A percentile compares a stretch with the other conserved stretches of the same genome.
phyloP scores from a whole-genome alignment of 2,797 vertebrate species.

The Phaenicophaeus curvirostris region DNA sequence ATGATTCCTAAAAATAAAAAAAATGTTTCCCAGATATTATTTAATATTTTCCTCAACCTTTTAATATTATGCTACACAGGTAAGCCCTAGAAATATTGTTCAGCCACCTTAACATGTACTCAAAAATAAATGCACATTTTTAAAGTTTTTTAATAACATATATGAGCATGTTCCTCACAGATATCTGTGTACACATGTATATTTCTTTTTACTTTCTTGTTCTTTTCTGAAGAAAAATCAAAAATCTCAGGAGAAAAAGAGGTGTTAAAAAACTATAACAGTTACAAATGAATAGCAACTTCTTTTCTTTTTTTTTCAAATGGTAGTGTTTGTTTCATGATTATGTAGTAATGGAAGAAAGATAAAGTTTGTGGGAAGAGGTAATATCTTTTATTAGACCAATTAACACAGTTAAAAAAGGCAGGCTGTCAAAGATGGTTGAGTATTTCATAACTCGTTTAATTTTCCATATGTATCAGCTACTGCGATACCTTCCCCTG shows the following conservation, averaged over 20 bases:
- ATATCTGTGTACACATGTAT: not conserved
- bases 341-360: not conserved
- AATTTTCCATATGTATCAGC: not conserved
- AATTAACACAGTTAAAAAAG: not conserved
- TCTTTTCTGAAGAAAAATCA: not conserved
- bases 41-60: not conserved
- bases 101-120: not conserved
- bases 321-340: not conserved
- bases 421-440: not conserved
- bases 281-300: not conserved
- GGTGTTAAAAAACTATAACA: not conserved
- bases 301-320: not conserved
- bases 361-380: not conserved
- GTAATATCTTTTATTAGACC: not conserved
- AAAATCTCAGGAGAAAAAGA: not conserved
- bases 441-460: not conserved
- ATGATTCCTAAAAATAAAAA: not conserved
- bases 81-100: not conserved
- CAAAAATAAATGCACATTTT: not conserved
- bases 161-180: not conserved
- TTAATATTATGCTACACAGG: not conserved
- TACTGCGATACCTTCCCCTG: not conserved
- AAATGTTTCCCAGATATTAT: not conserved
- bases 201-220: not conserved
- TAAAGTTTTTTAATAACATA: not conserved